Conservation (phyloP, 2,113 vertebrate genomes). For the Diadophis punctatus region DNA sequence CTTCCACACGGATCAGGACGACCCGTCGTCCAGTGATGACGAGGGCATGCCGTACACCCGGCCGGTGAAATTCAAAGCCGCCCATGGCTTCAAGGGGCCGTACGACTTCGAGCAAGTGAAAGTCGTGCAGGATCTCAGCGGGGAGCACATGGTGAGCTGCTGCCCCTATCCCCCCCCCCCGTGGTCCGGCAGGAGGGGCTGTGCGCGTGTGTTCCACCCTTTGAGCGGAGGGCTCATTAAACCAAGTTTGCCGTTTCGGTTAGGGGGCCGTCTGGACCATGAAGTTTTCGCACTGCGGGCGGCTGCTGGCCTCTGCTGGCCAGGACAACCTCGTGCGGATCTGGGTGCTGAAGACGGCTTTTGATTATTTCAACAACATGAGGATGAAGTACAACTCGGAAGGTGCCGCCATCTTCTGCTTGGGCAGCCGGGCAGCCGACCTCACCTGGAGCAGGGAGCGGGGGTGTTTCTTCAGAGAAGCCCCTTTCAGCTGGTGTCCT, state of each 20-base stretch:
- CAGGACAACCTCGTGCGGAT: constrained; percentile 97
- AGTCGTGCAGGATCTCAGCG: constrained; percentile 96
- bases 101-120: constrained; percentile 98
- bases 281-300: constrained; percentile 98
- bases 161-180: too few relatives aligned
- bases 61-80: constrained; percentile 96
- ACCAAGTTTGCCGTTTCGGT: background rate
- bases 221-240: background rate
- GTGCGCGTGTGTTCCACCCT: too few relatives aligned
- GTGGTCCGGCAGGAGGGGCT: background rate
- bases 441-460: background rate
- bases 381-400: constrained; percentile 98
- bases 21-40: constrained; percentile 96
- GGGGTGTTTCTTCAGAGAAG: accelerated
- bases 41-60: constrained; percentile 98
- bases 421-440: background rate
- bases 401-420: constrained; percentile 69
- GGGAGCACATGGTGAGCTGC: constrained; percentile 90
- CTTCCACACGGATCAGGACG: constrained; percentile 95
- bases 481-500: background rate
- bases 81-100: constrained; percentile 96
- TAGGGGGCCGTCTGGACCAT: constrained; percentile 99
- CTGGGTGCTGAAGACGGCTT: constrained; percentile 96
- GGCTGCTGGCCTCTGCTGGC: constrained; percentile 91
- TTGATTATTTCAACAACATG: constrained; percentile 99